Percentiles rank a stretch among this genome's conserved stretches.
Evolutionary conservation across 2,888 invertebrate species (phyloP).

Genomic region (Drosophila fulvimacula): DNA sequence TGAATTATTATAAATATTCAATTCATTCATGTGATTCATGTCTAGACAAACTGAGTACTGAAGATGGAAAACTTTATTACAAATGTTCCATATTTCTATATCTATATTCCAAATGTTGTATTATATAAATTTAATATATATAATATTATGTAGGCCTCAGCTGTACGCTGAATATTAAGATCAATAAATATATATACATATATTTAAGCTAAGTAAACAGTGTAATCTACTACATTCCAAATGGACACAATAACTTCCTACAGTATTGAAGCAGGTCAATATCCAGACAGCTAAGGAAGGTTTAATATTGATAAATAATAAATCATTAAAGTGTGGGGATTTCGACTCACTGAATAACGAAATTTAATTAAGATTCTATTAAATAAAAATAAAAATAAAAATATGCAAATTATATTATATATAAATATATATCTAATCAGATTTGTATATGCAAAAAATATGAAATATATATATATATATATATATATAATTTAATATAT

Average conservation of each 20-base stretch:
- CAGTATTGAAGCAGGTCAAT: background rate
- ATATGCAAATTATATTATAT: too few relatives aligned
- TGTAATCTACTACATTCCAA: background rate
- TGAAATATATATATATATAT: too few relatives aligned
- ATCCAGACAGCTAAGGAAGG: background rate
- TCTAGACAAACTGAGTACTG: background rate
- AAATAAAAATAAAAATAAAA: too few relatives aligned
- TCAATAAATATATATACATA: background rate
- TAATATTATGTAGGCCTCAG: too few relatives aligned
- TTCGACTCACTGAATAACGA: background rate
- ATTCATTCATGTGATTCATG: background rate
- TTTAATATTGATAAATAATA: too few relatives aligned
- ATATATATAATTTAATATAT: too few relatives aligned
- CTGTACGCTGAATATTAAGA: too few relatives aligned
- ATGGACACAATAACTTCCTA: background rate
- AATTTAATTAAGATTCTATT: too few relatives aligned
- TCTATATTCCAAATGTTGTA: background rate
- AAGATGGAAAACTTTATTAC: background rate
- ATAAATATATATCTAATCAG: too few relatives aligned
- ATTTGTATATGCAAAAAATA: too few relatives aligned
- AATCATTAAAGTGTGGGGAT: background rate
- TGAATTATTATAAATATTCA: background rate
- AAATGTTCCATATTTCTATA: background rate
- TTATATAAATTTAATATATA: too few relatives aligned
- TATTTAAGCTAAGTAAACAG: background rate